Evolutionary conservation across 2,113 vertebrate species (phyloP).

Genomic region (Podocnemis expansa): DNA sequence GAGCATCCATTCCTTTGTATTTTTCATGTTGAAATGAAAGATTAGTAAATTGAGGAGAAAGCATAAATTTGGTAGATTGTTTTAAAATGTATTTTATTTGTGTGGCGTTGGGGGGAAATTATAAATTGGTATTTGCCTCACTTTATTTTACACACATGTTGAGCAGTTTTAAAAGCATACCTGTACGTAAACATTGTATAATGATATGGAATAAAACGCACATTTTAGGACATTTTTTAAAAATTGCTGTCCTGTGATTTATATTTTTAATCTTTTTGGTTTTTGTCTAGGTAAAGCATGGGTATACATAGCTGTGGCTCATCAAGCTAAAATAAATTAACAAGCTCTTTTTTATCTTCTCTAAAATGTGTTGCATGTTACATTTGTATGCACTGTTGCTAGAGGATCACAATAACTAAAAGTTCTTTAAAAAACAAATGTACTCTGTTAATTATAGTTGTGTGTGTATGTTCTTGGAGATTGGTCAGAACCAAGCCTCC

Average conservation of each 20-base stretch:
- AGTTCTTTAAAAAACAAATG: neutral
- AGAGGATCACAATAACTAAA: neutral
- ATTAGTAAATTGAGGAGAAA: constrained; percentile 68
- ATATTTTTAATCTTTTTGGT: neutral
- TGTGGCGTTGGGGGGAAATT: constrained; percentile 60
- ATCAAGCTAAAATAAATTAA: rapidly evolving
- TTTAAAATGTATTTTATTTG: constrained; percentile 70
- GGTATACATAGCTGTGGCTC: rapidly evolving
- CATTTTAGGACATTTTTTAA: constrained; percentile 89
- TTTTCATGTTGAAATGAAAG: constrained; percentile 75
- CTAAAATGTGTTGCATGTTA: neutral
- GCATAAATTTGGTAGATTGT: constrained; percentile 60
- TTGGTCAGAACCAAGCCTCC: neutral
- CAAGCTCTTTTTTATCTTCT: rapidly evolving
- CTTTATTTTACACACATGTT: constrained; percentile 80
- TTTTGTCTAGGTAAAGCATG: neutral
- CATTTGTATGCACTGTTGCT: neutral
- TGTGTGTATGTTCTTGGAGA: neutral
- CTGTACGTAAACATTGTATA: constrained; percentile 90
- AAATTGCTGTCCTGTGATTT: constrained; percentile 71
- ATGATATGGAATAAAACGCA: constrained; percentile 92
- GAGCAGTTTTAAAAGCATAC: constrained; percentile 85
- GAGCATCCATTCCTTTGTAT: constrained; percentile 49
- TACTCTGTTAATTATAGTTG: neutral
- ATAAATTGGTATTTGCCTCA: constrained; percentile 76